phyloP scores from a whole-genome alignment of 2,797 vertebrate species.

The Molothrus ater region DNA sequence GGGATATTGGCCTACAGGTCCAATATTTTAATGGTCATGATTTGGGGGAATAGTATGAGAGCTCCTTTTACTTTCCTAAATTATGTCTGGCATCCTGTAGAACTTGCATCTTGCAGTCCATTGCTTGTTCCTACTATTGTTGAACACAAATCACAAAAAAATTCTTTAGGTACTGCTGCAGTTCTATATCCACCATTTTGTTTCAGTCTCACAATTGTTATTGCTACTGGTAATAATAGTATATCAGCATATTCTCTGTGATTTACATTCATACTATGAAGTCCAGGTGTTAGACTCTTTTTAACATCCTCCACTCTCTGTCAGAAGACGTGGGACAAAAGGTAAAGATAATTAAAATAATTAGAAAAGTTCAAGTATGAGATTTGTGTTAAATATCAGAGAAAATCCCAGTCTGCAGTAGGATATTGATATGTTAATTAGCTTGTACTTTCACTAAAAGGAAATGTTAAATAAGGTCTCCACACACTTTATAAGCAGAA shows the following conservation, averaged over 20 bases:
- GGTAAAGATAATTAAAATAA: conserved; percentile 33
- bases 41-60: not conserved
- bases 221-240: not conserved
- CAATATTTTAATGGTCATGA: not conserved
- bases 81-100: not conserved
- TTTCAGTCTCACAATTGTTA: not conserved
- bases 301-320: not conserved
- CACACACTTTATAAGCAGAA: not conserved
- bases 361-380: conserved; percentile 9
- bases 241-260: not conserved
- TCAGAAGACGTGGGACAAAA: not conserved
- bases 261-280: not conserved
- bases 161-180: not conserved
- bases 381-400: conserved; percentile 3
- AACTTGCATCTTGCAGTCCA: not conserved
- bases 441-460: not conserved
- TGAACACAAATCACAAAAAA: not conserved
- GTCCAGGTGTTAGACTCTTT: not conserved
- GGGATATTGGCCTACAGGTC: not conserved
- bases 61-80: not conserved
- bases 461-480: conserved; percentile 15
- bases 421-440: conserved; percentile 27
- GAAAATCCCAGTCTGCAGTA: not conserved
- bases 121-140: not conserved
- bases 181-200: not conserved